Evolutionary conservation across 2,797 vertebrate species (phyloP), one percentile per base, ranked within the genome.

Genomic region (Molothrus ater): DNA sequence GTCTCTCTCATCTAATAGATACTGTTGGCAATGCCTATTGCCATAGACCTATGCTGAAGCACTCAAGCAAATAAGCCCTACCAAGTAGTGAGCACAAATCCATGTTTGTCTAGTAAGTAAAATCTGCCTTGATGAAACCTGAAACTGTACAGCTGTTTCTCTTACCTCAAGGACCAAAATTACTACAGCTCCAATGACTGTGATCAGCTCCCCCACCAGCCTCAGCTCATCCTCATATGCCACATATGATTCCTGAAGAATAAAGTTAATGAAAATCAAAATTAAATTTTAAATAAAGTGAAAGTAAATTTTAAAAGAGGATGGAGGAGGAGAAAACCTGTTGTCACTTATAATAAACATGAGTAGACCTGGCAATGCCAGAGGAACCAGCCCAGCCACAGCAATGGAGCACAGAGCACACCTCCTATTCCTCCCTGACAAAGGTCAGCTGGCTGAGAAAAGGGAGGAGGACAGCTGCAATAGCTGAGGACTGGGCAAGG

Each of bases 101-200:
- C 32, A 13, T 8, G 6, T 75, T 57, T 57, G 12, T 45, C 48
- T 34, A 21, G 53, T 11, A 53, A 56, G 31, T 69, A 83, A 87
- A 65, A 81, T 24, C 45, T 60, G 34, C 40, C 42, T 45, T 50
- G 56, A 86, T 47, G 59, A 82, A 86, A 57, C 34, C 43, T 1
- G 3, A 38, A 65, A 50, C 43, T 86, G 4, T 20, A 22, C 4
- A 53, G 22, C 9, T n/a, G 17, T 42, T 73, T 45, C 29, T 65
- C 96, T 98, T 92, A 99, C 99, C 99, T 99, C 99, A 43, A 99
- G 95, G 31, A 99, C 57, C 76, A 99, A 97, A 95, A 99, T 99
- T 72, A 98, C 93, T 61, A 99, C 71, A 63, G 99, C 99, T 93
- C 99, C 99, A 48, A 98, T 92, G 63, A 99, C 66, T 10, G 99